A percentile compares a stretch with the other conserved stretches of the same genome.
These are phyloP conservation scores for Leucopsar rothschildi DNA, from an alignment of 2,113 vertebrate genomes.

Conservation along the genomic window DNA sequence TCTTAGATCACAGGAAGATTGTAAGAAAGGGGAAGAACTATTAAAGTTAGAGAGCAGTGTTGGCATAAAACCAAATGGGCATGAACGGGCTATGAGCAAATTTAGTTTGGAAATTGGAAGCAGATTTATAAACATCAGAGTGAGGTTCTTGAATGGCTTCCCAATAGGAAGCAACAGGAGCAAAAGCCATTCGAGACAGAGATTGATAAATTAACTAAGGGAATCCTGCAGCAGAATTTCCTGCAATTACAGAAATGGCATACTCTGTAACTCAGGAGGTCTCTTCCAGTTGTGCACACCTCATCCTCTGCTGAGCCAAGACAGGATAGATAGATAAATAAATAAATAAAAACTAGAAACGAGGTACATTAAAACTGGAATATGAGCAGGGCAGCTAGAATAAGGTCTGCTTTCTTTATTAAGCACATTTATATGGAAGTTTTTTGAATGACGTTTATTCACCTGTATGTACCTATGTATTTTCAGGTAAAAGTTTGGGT, in stretches of 20 bases:
- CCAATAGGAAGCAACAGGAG: neutral
- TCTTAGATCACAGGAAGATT: neutral
- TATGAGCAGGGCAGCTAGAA: neutral
- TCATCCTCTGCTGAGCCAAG: neutral
- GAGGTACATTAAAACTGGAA: neutral
- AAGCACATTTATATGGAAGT: neutral
- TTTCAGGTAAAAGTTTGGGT: neutral
- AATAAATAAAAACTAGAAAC: neutral
- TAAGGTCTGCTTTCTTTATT: neutral
- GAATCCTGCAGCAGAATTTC: neutral
- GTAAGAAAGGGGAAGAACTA: neutral
- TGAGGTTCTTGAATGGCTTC: constrained; percentile 12
- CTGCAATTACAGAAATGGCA: neutral
- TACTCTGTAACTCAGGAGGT: neutral
- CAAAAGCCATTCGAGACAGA: neutral
- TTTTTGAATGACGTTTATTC: neutral
- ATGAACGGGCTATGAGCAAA: neutral
- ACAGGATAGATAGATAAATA: neutral
- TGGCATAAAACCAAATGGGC: constrained; percentile 10
- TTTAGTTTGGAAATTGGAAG: constrained; percentile 5
- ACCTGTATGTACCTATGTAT: neutral
- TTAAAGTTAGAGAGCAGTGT: neutral
- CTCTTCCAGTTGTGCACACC: neutral
- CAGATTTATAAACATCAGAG: constrained; percentile 15
- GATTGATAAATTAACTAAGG: neutral